A percentile compares a stretch with the other conserved stretches of the same genome.
Evolutionary conservation across 2,797 vertebrate genomes (phyloP).

Genomic region (Micropoecilia bifurca): DNA sequence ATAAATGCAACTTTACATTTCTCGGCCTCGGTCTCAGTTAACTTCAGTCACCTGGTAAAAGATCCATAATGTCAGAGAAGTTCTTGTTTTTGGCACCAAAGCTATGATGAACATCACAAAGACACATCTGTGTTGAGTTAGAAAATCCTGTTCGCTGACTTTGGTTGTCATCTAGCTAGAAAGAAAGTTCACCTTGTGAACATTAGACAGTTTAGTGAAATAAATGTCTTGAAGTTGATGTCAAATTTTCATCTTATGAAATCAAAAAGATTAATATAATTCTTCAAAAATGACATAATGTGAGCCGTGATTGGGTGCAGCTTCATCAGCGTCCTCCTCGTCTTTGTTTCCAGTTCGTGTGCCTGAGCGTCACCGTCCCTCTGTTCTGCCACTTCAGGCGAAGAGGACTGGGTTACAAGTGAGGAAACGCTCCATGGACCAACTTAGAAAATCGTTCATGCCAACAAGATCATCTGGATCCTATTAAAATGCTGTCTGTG

Average conservation of each 20-base stretch:
- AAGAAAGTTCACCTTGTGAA: not conserved
- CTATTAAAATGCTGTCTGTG: not conserved
- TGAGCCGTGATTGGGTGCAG: not conserved
- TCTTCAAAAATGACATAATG: not conserved
- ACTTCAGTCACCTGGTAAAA: not conserved
- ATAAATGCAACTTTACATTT: not conserved
- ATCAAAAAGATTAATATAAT: not conserved
- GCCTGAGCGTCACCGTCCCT: conserved; percentile 66
- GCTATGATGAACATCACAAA: not conserved
- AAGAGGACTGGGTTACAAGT: conserved; percentile 63
- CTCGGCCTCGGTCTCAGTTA: not conserved
- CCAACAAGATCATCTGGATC: not conserved
- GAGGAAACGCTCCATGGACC: conserved; percentile 16
- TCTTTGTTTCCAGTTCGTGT: conserved; percentile 63
- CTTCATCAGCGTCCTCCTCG: not conserved
- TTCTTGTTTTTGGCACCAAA: too few relatives aligned
- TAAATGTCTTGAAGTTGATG: not conserved
- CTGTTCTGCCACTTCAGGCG: conserved; percentile 67
- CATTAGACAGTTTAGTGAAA: too few relatives aligned
- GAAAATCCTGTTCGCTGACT: not conserved
- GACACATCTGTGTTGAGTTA: not conserved
- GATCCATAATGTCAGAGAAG: not conserved
- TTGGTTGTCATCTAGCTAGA: not conserved
- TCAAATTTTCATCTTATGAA: not conserved
- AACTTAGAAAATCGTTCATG: not conserved